These are phyloP conservation scores for Paracyclopina nana DNA, from an alignment of 1,140 invertebrate species.

Conservation along the genomic window DNA sequence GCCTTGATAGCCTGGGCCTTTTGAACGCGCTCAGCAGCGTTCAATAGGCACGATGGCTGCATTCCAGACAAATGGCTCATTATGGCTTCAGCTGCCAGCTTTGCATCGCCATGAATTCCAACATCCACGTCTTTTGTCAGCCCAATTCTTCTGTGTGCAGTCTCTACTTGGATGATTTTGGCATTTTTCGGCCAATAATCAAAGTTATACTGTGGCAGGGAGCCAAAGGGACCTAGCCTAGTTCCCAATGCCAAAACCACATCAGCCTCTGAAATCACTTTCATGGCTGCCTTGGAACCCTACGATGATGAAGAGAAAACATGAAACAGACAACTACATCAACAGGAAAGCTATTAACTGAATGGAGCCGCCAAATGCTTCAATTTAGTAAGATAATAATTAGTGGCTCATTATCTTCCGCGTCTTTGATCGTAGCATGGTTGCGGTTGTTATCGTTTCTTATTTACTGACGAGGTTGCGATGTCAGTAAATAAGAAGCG, in stretches of 20 bases:
- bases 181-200: slow-evolving; percentile 14
- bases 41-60: neutral
- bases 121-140: slow-evolving; percentile 10
- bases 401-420: no score
- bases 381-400: no score
- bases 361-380: no score
- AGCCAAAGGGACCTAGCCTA: slow-evolving; percentile 9
- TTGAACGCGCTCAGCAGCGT: neutral
- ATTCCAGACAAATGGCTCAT: neutral
- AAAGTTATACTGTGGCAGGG: slow-evolving; percentile 9
- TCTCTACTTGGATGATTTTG: slow-evolving; percentile 14
- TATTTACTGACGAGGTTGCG: no score
- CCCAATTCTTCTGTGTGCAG: neutral
- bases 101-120: slow-evolving; percentile 10
- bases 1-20: neutral
- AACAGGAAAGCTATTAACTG: no score
- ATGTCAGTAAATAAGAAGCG: no score
- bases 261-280: slow-evolving; percentile 9
- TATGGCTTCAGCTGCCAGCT: slow-evolving; percentile 3
- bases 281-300: slow-evolving; percentile 15
- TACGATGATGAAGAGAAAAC: no score
- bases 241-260: slow-evolving; percentile 11
- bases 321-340: no score
- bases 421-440: no score
- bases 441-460: no score